Conservation (phyloP, 2,113 vertebrate species). For the Phalacrocorax pelagicus region DNA sequence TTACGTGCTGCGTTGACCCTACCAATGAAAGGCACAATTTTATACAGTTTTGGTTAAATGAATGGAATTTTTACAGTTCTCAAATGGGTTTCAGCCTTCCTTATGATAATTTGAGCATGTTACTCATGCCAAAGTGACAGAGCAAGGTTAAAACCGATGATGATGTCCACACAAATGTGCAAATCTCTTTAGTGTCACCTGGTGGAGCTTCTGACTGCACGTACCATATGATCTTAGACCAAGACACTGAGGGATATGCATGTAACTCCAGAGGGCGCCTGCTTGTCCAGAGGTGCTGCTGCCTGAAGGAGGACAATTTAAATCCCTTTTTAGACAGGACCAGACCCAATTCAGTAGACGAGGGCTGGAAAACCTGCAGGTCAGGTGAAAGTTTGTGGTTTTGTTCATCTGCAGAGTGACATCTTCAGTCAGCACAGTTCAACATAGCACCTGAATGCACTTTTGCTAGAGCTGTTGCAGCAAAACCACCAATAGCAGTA, state of each 20-base stretch:
- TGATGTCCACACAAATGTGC: background rate
- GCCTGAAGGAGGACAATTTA: background rate
- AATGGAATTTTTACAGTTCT: background rate
- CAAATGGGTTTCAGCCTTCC: background rate
- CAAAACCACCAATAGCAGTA: background rate
- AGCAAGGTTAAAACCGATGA: background rate
- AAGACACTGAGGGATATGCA: background rate
- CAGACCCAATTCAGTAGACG: background rate
- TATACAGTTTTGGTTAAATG: background rate
- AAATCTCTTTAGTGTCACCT: background rate
- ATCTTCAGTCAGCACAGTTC: background rate
- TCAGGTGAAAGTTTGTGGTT: background rate
- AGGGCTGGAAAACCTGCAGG: background rate
- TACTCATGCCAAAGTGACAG: background rate
- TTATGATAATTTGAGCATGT: background rate
- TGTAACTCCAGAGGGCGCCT: background rate
- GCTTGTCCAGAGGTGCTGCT: background rate
- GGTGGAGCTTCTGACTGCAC: background rate
- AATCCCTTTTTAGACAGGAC: background rate
- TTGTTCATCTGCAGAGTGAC: background rate
- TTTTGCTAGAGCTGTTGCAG: background rate
- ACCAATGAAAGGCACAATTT: background rate
- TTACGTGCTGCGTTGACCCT: background rate
- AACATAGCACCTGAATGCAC: rapidly evolving
- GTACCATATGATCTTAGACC: background rate